phyloP scores from a whole-genome alignment of 2,113 vertebrate genomes.

The Gymnobelideus leadbeateri region DNA sequence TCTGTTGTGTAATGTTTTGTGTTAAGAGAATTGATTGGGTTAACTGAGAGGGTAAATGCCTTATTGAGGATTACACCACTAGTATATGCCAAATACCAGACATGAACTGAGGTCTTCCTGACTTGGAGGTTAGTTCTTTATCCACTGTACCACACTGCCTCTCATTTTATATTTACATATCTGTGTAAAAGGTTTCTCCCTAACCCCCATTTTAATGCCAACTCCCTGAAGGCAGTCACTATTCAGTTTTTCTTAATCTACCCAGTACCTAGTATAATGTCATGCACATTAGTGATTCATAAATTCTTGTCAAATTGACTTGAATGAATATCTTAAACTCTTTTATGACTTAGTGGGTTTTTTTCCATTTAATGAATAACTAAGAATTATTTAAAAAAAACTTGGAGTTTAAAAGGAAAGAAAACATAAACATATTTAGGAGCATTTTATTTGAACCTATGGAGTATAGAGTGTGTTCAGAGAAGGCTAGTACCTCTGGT shows the following conservation, averaged over 20 bases:
- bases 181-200: too few species aligned
- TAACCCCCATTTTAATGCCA: not conserved
- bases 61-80: too few species aligned
- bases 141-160: not conserved
- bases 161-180: not conserved
- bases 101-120: not conserved
- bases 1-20: not conserved
- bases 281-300: not conserved
- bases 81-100: not conserved
- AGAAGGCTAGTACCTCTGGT: too few species aligned
- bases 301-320: too few species aligned
- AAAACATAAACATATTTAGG: too few species aligned
- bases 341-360: too few species aligned
- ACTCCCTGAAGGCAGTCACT: not conserved
- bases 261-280: not conserved
- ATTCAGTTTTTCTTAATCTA: not conserved
- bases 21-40: not conserved
- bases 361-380: too few species aligned
- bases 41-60: not conserved
- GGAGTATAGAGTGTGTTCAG: too few species aligned
- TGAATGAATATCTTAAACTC: too few species aligned
- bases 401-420: too few species aligned
- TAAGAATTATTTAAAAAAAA: too few species aligned
- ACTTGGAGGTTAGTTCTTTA: not conserved
- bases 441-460: too few species aligned